These are phyloP conservation scores for Phaedon cochleariae DNA, from an alignment of 2,888 invertebrate species.

Conservation along the genomic window DNA sequence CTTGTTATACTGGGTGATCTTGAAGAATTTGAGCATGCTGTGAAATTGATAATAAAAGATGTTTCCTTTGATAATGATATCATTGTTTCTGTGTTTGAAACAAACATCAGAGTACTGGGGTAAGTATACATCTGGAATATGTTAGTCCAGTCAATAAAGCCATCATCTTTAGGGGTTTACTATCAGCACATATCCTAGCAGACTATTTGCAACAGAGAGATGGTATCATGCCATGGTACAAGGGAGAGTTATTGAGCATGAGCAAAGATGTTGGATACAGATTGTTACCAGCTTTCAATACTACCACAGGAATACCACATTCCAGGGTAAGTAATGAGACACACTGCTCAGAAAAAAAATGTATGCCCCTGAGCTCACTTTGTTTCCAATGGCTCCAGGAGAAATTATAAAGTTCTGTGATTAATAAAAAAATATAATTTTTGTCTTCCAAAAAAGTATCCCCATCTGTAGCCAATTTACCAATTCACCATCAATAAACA, in stretches of 20 bases:
- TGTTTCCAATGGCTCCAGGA: too few relatives aligned
- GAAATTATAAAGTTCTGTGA: too few relatives aligned
- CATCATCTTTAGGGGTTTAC: slow-evolving; percentile 73
- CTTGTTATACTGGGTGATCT: slow-evolving; percentile 91
- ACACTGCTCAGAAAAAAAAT: neutral
- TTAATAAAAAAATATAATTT: too few relatives aligned
- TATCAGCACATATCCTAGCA: slow-evolving; percentile 92
- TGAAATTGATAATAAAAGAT: slow-evolving; percentile 84
- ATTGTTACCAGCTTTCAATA: slow-evolving; percentile 97
- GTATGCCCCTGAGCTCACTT: too few relatives aligned
- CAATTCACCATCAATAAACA: too few relatives aligned
- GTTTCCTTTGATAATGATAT: slow-evolving; percentile 94
- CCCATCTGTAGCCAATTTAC: too few relatives aligned
- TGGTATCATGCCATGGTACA: slow-evolving; percentile 82
- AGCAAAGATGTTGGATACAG: slow-evolving; percentile 93
- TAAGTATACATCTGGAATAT: slow-evolving; percentile 61
- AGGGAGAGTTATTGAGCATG: slow-evolving; percentile 86
- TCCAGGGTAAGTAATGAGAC: slow-evolving; percentile 74
- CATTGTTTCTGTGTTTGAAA: slow-evolving; percentile 97
- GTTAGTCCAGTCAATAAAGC: slow-evolving; percentile 17
- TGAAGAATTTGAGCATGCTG: slow-evolving; percentile 92
- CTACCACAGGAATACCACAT: slow-evolving; percentile 96
- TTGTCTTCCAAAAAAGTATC: too few relatives aligned
- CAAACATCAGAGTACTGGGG: slow-evolving; percentile 98
- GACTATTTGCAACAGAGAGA: slow-evolving; percentile 80